Percentiles rank a stretch among this genome's conserved stretches.
These are phyloP conservation scores for Erpornis zantholeuca DNA, from an alignment of 2,113 vertebrate genomes.

Conservation along the genomic window DNA sequence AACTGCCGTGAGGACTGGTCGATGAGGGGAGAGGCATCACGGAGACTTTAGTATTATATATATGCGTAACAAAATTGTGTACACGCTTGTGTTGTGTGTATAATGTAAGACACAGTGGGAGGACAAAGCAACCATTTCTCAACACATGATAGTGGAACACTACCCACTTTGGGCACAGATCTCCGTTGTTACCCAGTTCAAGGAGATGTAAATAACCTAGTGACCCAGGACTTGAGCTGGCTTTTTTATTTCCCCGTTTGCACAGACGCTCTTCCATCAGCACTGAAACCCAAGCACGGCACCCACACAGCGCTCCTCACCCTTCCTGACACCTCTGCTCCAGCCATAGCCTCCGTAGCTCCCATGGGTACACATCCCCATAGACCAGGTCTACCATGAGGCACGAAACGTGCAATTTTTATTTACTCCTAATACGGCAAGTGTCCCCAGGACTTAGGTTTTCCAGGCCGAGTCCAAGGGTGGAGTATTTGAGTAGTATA, in stretches of 20 bases:
- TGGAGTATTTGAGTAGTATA: not conserved
- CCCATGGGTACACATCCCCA: fast-evolving
- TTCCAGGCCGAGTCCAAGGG: not conserved
- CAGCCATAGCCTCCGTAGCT: fast-evolving
- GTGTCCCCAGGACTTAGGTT: fast-evolving
- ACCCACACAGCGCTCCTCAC: fast-evolving
- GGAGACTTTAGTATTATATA: not conserved
- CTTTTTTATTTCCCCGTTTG: not conserved
- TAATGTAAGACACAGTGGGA: not conserved
- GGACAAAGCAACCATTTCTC: not conserved
- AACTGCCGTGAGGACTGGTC: fast-evolving
- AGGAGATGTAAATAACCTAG: not conserved
- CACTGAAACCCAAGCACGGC: too few relatives aligned
- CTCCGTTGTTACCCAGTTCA: not conserved
- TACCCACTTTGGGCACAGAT: not conserved
- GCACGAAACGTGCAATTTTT: fast-evolving
- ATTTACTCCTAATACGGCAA: fast-evolving
- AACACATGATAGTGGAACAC: fast-evolving
- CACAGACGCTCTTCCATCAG: not conserved
- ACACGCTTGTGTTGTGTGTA: fast-evolving
- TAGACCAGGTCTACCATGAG: fast-evolving
- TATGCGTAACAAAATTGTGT: not conserved
- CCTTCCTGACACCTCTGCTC: not conserved
- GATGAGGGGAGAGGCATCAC: fast-evolving
- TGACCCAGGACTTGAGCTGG: not conserved